Evolutionary conservation across 2,113 vertebrate genomes (phyloP).

Genomic region (Salvelinus namaycush): DNA sequence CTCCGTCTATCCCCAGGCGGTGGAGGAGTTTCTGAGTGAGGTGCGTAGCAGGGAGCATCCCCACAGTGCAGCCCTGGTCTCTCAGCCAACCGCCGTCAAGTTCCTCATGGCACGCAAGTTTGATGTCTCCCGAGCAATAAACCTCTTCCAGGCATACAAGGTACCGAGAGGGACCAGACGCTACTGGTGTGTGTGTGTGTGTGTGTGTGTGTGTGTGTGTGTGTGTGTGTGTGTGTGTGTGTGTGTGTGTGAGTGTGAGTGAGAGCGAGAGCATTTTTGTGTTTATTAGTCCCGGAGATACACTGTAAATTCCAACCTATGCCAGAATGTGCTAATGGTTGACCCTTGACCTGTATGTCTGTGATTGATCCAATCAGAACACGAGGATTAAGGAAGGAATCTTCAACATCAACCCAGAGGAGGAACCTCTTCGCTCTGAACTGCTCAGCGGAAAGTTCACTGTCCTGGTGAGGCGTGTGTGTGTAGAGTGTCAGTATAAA

Average conservation of each 20-base stretch:
- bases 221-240: background rate
- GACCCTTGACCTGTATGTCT: background rate
- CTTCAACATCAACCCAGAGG: slow-evolving; percentile 78
- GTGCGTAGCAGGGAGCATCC: slow-evolving; percentile 75
- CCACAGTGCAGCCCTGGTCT: slow-evolving; percentile 76
- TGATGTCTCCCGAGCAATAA: slow-evolving; percentile 78
- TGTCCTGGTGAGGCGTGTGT: slow-evolving; percentile 55
- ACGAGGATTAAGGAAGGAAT: slow-evolving; percentile 82
- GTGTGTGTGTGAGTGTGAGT: background rate
- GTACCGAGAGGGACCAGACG: slow-evolving; percentile 42
- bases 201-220: background rate
- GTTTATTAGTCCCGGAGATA: background rate
- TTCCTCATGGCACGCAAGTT: slow-evolving; percentile 86
- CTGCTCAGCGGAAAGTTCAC: slow-evolving; percentile 79
- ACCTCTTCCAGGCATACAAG: slow-evolving; percentile 83
- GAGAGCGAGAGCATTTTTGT: background rate
- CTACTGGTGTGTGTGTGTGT: background rate
- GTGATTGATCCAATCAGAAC: slow-evolving; percentile 57
- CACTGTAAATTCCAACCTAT: background rate
- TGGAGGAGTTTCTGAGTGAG: slow-evolving; percentile 80
- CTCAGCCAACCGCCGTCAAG: slow-evolving; percentile 79
- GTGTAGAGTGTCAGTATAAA: too few relatives aligned
- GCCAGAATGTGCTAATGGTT: background rate
- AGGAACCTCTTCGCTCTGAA: slow-evolving; percentile 79
- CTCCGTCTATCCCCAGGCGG: slow-evolving; percentile 62